phyloP scores from a whole-genome alignment of 2,113 vertebrate genomes.

The Mus spicilegus region DNA sequence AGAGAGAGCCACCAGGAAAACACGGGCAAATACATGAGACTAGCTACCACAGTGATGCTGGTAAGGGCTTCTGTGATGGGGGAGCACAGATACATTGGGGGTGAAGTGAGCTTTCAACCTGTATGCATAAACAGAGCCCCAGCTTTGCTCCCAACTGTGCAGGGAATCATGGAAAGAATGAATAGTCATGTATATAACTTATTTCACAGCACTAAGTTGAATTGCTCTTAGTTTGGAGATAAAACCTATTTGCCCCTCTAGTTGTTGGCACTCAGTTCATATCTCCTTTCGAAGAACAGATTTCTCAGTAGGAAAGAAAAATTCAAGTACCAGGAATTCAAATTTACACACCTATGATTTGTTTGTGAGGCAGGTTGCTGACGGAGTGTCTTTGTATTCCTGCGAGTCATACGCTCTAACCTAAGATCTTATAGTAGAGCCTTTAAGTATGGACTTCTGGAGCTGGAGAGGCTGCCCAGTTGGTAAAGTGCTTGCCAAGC shows the following conservation, averaged over 20 bases:
- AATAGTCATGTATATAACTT: not conserved
- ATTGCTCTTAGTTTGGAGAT: conserved; percentile 28
- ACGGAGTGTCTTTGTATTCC: not conserved
- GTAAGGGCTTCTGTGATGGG: not conserved
- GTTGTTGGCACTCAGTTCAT: conserved; percentile 21
- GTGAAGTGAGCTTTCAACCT: not conserved
- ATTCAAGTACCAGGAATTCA: conserved; percentile 23
- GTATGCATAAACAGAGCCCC: not conserved
- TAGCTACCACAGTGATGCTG: not conserved
- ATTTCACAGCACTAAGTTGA: not conserved
- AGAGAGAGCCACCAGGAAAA: not conserved
- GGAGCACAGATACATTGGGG: not conserved
- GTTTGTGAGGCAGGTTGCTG: not conserved
- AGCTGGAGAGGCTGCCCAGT: not conserved
- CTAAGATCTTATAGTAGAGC: not conserved
- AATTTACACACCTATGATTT: not conserved
- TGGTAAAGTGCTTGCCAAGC: not conserved
- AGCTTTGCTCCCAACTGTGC: not conserved
- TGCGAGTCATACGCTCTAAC: not conserved
- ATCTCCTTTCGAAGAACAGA: conserved; percentile 3
- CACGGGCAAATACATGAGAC: not conserved
- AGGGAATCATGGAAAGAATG: conserved; percentile 29
- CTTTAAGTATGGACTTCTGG: not conserved
- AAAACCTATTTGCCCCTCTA: not conserved
- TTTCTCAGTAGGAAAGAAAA: conserved; percentile 35